Percentiles rank a stretch among this genome's conserved stretches.
phyloP scores from a whole-genome alignment of 2,113 vertebrate species.

The Oryzias celebensis region DNA sequence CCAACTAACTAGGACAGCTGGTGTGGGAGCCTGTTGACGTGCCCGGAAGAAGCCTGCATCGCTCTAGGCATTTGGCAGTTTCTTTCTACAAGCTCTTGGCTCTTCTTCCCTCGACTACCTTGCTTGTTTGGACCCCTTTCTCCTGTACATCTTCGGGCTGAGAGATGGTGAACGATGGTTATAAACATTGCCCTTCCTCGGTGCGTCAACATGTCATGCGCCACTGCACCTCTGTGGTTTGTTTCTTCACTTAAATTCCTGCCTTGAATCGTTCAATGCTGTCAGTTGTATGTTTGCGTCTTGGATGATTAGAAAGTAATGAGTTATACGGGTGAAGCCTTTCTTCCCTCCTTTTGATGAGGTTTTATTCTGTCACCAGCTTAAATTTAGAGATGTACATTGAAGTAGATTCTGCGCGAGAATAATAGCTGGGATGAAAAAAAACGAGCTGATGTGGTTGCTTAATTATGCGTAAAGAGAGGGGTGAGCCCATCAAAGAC shows the following conservation, averaged over 20 bases:
- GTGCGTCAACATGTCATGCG: conserved; percentile 48
- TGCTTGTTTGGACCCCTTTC: conserved; percentile 47
- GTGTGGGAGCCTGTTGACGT: conserved; percentile 46
- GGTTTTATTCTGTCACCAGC: conserved; percentile 50
- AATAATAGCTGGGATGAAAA: conserved; percentile 45
- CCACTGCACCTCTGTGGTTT: conserved; percentile 30
- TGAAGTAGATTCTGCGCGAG: conserved; percentile 24
- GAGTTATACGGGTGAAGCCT: conserved; percentile 31
- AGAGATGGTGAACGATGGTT: conserved; percentile 48
- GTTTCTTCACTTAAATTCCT: conserved; percentile 47
- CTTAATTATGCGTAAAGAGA: conserved; percentile 70
- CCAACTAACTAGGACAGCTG: conserved; percentile 59
- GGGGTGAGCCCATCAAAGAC: conserved; percentile 61
- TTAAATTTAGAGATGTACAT: conserved; percentile 39
- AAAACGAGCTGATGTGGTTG: conserved; percentile 60
- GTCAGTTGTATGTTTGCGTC: conserved; percentile 53
- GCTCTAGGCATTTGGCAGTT: conserved; percentile 55
- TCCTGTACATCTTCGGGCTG: conserved; percentile 35
- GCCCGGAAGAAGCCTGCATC: conserved; percentile 41
- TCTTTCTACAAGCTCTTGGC: conserved; percentile 41
- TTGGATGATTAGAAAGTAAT: conserved; percentile 54
- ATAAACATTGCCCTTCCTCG: conserved; percentile 33
- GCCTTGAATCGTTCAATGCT: conserved; percentile 41
- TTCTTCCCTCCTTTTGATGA: conserved; percentile 52
- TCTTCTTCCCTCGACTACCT: conserved; percentile 48